Evolutionary conservation across 2,797 vertebrate species (phyloP).

Genomic region (Oryzias sinensis): DNA sequence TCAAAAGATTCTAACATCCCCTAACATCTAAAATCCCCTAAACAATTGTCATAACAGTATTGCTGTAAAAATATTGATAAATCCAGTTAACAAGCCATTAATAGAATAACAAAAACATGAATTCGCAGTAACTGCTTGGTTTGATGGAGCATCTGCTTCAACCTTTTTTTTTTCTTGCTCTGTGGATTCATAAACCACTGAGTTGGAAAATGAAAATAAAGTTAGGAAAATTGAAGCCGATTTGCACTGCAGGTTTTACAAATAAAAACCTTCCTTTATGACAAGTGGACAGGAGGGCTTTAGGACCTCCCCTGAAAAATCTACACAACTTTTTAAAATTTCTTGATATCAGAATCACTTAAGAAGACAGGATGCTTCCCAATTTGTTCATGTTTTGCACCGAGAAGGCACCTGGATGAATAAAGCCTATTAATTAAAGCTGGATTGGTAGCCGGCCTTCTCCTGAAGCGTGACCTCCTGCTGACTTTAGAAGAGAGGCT

Average conservation of each 20-base stretch:
- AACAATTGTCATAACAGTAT: conserved; percentile 5
- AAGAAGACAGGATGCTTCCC: conserved; percentile 54
- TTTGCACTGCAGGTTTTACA: conserved; percentile 13
- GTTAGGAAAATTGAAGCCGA: conserved; percentile 21
- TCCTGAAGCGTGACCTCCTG: conserved; percentile 72
- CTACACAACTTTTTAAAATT: conserved; percentile 36
- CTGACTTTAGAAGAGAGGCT: conserved; percentile 71
- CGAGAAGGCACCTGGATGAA: conserved; percentile 64
- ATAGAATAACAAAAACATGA: conserved; percentile 5
- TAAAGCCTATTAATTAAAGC: conserved; percentile 74
- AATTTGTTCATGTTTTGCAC: conserved; percentile 61
- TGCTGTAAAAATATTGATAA: conserved; percentile 13
- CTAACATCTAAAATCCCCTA: neutral
- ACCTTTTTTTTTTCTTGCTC: neutral
- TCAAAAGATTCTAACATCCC: neutral
- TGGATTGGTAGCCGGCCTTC: conserved; percentile 65
- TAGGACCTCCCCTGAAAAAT: conserved; percentile 29
- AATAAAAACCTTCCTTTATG: conserved; percentile 11
- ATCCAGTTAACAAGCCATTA: conserved; percentile 10
- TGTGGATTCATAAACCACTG: conserved; percentile 3
- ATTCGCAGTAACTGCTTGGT: neutral
- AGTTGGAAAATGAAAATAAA: conserved; percentile 27
- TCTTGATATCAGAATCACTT: conserved; percentile 56
- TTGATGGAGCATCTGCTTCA: conserved; percentile 5
- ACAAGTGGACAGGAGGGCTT: conserved; percentile 1